Conservation (phyloP, 2,113 vertebrate genomes). For the Colinus virginianus region DNA sequence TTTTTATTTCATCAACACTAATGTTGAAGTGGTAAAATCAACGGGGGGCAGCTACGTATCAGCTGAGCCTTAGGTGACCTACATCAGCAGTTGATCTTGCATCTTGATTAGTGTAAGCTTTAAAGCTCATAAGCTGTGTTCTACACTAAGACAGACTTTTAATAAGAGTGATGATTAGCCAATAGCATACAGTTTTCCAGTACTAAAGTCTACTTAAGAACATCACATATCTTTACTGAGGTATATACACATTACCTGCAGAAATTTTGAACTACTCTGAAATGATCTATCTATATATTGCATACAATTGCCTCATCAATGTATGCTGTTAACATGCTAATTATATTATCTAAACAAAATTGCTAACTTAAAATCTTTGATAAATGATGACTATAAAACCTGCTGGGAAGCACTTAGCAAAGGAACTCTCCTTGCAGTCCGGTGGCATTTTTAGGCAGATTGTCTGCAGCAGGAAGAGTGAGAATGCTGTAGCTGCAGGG, state of each 20-base stretch:
- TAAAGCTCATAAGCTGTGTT: conserved; percentile 67
- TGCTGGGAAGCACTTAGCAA: background rate
- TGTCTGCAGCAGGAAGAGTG: background rate
- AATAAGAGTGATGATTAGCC: conserved; percentile 48
- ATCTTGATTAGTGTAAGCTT: conserved; percentile 67
- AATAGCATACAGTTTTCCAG: conserved; percentile 5
- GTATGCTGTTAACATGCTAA: background rate
- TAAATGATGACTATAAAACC: background rate
- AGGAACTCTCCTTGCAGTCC: background rate
- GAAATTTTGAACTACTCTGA: background rate
- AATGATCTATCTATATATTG: background rate
- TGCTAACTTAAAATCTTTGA: background rate
- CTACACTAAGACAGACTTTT: conserved; percentile 32
- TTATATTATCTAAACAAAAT: background rate
- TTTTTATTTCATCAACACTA: background rate
- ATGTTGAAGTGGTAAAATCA: background rate
- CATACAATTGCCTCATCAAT: background rate
- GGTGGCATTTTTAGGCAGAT: background rate
- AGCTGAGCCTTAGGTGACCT: conserved; percentile 47
- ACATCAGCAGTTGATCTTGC: conserved; percentile 48
- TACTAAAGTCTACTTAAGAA: background rate
- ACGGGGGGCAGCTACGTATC: background rate
- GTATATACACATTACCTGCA: background rate
- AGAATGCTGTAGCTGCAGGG: background rate
- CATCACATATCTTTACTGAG: background rate